Base-by-base conservation (phyloP, 2,797 vertebrate species). In the Macropodus opercularis region DNA sequence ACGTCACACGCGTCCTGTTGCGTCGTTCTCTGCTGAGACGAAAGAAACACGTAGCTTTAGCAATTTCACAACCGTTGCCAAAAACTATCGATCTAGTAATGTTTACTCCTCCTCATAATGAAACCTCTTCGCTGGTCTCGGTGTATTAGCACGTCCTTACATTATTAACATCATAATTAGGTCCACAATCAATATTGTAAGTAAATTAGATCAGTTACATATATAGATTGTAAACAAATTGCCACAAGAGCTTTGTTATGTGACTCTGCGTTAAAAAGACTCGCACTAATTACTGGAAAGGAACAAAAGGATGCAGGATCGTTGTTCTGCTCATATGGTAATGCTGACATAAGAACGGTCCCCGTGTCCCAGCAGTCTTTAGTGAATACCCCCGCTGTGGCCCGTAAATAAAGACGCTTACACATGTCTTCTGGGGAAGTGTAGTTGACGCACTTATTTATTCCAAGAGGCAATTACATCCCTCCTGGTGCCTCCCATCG, bases 371-470 rank as follows among this genome's bases (percentile, higher is more conserved):
- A 47, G 61, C 51, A 23, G 73, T 68, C 67, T 74, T 76, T 49
- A 57, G 75, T 71, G 36, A 80, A 75, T 49, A 49, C 62, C 36
- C 65, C 69, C 67, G 32, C 23, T 1, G 36, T 2, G 27, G 35
- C 39, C 24, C 72, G 46, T 77, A 67, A 81, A 82, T 85, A 69
- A 73, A 80, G 63, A 69, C 62, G 66, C 74, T 56, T 43, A 65
- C 49, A 62, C 41, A 64, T 32, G 53, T 72, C 72, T 63, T 69
- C 14, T 42, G 51, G 77, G 35, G 62, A 57, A 55, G 43, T 48
- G 32, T 32, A 62, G 51, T 50, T 41, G 79, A 31, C 27, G 32
- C 55, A 40, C 67, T 88, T 87, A 87, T 90, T 90, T 83, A 90
- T 85, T 90, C 76, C 52, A 15, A 57, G 72, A 82, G 71, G 80